phyloP scores from a whole-genome alignment of 2,797 vertebrate genomes.

The Echiichthys vipera region DNA sequence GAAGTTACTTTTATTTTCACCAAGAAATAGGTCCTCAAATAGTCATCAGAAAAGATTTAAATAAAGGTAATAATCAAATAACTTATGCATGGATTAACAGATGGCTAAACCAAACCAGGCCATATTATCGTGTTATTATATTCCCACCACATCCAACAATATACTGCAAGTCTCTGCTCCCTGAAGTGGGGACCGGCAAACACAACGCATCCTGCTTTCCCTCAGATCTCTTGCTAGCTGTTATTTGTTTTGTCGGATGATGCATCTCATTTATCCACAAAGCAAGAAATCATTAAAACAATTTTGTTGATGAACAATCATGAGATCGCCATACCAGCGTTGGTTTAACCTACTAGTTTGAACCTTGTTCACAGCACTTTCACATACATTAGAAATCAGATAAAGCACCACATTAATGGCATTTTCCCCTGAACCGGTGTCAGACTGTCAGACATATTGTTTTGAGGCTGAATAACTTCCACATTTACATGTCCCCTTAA shows the following conservation, averaged over 20 bases:
- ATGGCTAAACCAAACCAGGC: not conserved
- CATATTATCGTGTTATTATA: too few species aligned
- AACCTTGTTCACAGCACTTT: too few species aligned
- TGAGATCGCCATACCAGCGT: not conserved
- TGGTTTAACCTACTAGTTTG: not conserved
- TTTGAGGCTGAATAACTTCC: too few species aligned
- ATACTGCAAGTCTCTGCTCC: not conserved
- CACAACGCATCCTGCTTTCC: not conserved
- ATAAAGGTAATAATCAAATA: not conserved
- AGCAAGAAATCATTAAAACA: not conserved
- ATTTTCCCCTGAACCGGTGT: too few species aligned
- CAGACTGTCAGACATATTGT: too few species aligned
- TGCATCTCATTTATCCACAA: conserved; percentile 1
- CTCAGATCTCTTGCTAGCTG: not conserved
- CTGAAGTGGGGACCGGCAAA: not conserved
- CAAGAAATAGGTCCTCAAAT: not conserved
- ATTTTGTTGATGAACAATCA: not conserved
- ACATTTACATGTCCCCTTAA: too few species aligned
- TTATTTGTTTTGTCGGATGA: not conserved
- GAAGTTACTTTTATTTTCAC: not conserved
- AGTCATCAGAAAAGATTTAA: not conserved
- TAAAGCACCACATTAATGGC: not conserved
- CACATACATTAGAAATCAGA: not conserved
- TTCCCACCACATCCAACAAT: not conserved
- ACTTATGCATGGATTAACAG: not conserved